These are phyloP conservation scores for Danionella cerebrum DNA, from an alignment of 2,113 vertebrate species.

Conservation along the genomic window DNA sequence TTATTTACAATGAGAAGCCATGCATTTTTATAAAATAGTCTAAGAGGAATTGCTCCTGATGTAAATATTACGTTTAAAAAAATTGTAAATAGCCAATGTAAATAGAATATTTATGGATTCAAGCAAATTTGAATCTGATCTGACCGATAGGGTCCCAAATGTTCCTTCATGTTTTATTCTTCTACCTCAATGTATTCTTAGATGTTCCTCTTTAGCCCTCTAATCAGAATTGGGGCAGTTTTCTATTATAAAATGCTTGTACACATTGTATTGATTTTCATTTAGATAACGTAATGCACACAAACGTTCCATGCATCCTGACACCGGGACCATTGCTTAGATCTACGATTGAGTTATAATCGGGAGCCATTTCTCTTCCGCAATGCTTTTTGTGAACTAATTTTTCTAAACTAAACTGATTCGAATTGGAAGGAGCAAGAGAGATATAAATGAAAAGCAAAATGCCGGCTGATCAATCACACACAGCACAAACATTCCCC, in stretches of 20 bases:
- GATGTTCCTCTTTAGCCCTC: not conserved
- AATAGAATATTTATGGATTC: too few species aligned
- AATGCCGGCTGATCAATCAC: constrained; percentile 84
- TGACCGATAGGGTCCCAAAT: constrained; percentile 42
- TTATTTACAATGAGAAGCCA: too few species aligned
- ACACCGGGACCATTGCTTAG: constrained; percentile 72
- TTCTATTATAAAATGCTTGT: constrained; percentile 76
- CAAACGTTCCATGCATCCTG: constrained; percentile 78
- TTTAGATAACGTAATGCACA: constrained; percentile 98
- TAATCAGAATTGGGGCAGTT: constrained; percentile 71
- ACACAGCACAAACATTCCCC: constrained; percentile 73
- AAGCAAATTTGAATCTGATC: constrained; percentile 68
- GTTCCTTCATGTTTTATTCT: constrained; percentile 40
- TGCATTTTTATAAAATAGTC: too few species aligned
- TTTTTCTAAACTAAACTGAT: constrained; percentile 97
- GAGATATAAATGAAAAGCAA: constrained; percentile 91
- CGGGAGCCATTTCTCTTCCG: constrained; percentile 83
- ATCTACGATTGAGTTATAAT: constrained; percentile 76
- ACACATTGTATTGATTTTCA: constrained; percentile 96
- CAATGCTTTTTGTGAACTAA: constrained; percentile 69
- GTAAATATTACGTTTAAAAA: too few species aligned
- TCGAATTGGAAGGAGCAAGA: constrained; percentile 65
- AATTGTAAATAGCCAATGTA: too few species aligned
- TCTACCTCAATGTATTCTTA: constrained; percentile 19
- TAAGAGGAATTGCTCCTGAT: too few species aligned